Base-by-base conservation (phyloP, 2,113 vertebrate genomes). In the Muntiacus reevesi region DNA sequence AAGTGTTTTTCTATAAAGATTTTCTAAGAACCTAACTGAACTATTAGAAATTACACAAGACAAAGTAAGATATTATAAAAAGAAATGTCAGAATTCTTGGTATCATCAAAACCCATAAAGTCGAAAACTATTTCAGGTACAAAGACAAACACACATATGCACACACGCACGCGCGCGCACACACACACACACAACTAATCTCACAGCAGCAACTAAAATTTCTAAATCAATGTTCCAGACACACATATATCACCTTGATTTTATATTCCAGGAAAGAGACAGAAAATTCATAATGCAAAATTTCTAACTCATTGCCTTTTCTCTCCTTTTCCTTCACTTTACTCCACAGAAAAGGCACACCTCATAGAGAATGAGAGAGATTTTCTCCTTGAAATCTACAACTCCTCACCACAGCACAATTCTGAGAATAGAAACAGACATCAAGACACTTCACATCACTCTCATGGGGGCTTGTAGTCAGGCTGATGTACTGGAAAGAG, bases 101-200 rank as follows among this genome's bases (percentile, higher is more conserved):
- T 54, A 67, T 43, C 33, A 45, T 62, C 54, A 91, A 74, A 27
- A 86, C 50, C 10, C 50, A 85, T 23, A 36, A 92, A 81, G 50
- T 64, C 15, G 36, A 55, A 95, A 81, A 54, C 52, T 81, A 92
- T 87, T 60, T 62, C 45, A 86, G 28, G 23, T 4, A 36, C 21
- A 78, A 52, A 82, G 52, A 43, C 13, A 36, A 87, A 83, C 25
- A 30, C 89, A 36, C 27, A 85, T 67, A 36, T 67, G 33, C 19
- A 36, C n/a, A 21, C 2, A 9, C 0, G 0, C 19, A 21, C 2
- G 9, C 0, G 0, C 19, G 11, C 0, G 0, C 1, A 5, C 57
- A 5, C 33, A 9, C 62, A 17, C 64, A 84, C 81, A 54, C 54
- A 85, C 43, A 88, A 45, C 13, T 54, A 21, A 36, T 64, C 10